Conservation (phyloP, 2,797 vertebrate genomes). For the Diplodus puntazzo region DNA sequence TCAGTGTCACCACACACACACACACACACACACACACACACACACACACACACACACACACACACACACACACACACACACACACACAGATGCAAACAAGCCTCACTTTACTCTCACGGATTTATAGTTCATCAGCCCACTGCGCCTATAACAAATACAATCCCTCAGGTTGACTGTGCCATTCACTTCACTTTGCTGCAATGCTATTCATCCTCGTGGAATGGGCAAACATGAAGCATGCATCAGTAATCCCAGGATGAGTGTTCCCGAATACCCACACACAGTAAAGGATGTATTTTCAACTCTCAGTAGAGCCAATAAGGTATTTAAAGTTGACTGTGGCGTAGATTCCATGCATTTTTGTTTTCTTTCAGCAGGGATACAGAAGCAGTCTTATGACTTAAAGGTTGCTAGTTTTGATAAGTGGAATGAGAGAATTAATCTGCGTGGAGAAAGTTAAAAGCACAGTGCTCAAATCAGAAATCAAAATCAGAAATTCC, state of each 20-base stretch:
- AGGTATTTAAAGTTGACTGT: slow-evolving; percentile 6
- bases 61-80: slow-evolving; percentile 50
- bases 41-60: slow-evolving; percentile 55
- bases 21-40: slow-evolving; percentile 41
- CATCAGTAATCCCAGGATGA: slow-evolving; percentile 41
- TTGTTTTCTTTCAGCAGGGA: background rate
- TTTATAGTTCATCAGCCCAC: slow-evolving; percentile 51
- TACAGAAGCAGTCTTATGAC: background rate
- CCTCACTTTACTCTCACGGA: slow-evolving; percentile 46
- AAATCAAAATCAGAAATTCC: too few species aligned
- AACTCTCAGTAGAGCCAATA: background rate
- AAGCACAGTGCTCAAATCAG: background rate
- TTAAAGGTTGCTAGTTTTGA: background rate
- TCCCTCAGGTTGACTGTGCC: slow-evolving; percentile 54
- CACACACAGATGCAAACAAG: slow-evolving; percentile 42
- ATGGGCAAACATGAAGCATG: slow-evolving; percentile 33
- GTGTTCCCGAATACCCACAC: slow-evolving; percentile 15
- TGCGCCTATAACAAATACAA: slow-evolving; percentile 38
- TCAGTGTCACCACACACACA: slow-evolving; percentile 74
- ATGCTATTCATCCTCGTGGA: slow-evolving; percentile 20
- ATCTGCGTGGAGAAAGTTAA: background rate
- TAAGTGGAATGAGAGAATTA: background rate
- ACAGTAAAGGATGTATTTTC: background rate
- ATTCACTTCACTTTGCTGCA: slow-evolving; percentile 44
- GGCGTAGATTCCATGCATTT: background rate